Evolutionary conservation across 2,113 vertebrate species (phyloP), one percentile per base, ranked within the genome.

Genomic region (Cacatua alba): DNA sequence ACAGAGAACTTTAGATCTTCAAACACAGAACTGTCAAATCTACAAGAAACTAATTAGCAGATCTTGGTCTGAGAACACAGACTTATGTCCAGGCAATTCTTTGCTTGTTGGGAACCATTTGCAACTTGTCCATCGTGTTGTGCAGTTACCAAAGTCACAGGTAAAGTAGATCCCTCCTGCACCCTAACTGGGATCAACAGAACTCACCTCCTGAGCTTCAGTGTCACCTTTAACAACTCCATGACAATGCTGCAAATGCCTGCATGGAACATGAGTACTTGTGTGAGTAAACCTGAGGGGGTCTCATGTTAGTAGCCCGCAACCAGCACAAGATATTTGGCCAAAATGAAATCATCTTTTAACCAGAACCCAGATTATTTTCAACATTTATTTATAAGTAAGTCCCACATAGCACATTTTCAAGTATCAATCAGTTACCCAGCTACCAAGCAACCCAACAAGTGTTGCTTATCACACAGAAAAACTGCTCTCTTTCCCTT

Each of bases 261-360:
- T 20, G 43, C 13, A 43, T 0, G 0, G 29, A 29, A 55, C 26
- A 14, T 1, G 7, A 72, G 33, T 24, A 44, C 48, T 59, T 37
- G 18, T 25, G 37, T 10, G 25, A 70, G 49, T 52, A 94, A 75
- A 65, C 33, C n/a, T 26, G 9, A 76, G 19, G 19, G 33, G 25
- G 16, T 41, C 28, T 62, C 21, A 44, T 12, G 25, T 37, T 33
- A 46, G 24, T 4, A 48, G 23, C 48, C 41, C 70, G 11, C 62
- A 74, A 39, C 14, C 19, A 48, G 37, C 29, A 15, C 28, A 43
- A 63, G 24, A 7, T 18, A 62, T 16, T 84, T 37, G 33, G 26
- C 53, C 25, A 63, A 51, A 83, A 31, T 9, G 69, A 46, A 75
- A 46, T 3, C 1, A 8, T 31, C 8, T 43, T 80, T 76, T 70